Percentiles rank a stretch among this genome's conserved stretches.
These are phyloP conservation scores for Scyliorhinus canicula DNA, from an alignment of 2,797 vertebrate species.

Conservation along the genomic window DNA sequence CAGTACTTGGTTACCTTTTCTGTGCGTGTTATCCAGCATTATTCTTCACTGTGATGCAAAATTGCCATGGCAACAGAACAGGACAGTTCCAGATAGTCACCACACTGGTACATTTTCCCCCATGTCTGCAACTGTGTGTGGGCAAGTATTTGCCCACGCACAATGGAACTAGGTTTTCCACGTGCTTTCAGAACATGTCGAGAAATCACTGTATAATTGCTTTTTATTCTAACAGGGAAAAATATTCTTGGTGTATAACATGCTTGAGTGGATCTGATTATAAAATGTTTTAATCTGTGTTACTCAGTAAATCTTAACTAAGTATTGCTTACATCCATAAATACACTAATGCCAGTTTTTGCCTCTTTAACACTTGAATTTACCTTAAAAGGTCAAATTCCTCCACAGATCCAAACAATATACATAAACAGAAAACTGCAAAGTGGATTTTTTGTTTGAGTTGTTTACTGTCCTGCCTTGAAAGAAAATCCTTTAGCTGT, in stretches of 20 bases:
- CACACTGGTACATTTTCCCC: not conserved
- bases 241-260: not conserved
- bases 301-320: not conserved
- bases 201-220: not conserved
- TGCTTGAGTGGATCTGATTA: not conserved
- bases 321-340: not conserved
- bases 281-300: not conserved
- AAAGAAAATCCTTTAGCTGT: constrained; percentile 86
- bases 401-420: constrained; percentile 1
- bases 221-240: not conserved
- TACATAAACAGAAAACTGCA: constrained; percentile 33
- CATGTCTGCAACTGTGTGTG: not conserved
- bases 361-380: constrained; percentile 27
- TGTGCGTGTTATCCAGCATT: constrained; percentile 52
- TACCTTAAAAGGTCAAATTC: constrained; percentile 28
- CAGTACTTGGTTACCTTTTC: constrained; percentile 48
- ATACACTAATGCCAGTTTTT: not conserved
- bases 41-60: not conserved
- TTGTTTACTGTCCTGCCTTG: constrained; percentile 43
- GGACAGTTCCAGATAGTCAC: not conserved
- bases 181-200: not conserved
- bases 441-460: constrained; percentile 35
- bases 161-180: not conserved
- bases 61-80: not conserved
- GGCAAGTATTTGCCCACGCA: not conserved